phyloP scores from a whole-genome alignment of 2,888 invertebrate species.

The Philereme vetulata region DNA sequence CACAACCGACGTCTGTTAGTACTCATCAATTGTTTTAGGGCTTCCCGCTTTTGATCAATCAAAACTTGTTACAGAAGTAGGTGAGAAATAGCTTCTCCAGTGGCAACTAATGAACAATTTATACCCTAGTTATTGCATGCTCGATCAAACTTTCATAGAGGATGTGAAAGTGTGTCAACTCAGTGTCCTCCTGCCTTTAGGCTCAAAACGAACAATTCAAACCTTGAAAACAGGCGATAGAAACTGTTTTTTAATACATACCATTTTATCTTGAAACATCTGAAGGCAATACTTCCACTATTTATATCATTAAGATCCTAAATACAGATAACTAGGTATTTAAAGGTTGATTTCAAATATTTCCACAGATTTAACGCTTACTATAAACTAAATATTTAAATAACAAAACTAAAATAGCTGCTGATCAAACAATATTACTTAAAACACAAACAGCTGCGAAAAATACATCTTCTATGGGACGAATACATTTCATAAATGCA shows the following conservation, averaged over 20 bases:
- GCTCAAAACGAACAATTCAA: slow-evolving; percentile 3
- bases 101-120: slow-evolving; percentile 17
- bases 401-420: slow-evolving; percentile 27
- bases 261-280: slow-evolving; percentile 16
- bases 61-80: slow-evolving; percentile 9
- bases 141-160: not conserved
- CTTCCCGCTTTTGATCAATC: slow-evolving; percentile 18
- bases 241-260: not conserved
- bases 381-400: slow-evolving; percentile 17
- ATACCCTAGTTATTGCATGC: not conserved
- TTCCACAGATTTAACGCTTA: slow-evolving; percentile 31
- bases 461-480: slow-evolving; percentile 35
- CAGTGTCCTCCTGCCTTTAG: slow-evolving; percentile 14
- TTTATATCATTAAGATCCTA: slow-evolving; percentile 15
- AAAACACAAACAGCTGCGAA: slow-evolving; percentile 23
- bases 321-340: slow-evolving; percentile 10
- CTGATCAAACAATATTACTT: slow-evolving; percentile 9
- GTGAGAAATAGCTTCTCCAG: slow-evolving; percentile 11
- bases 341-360: slow-evolving; percentile 18
- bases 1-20: too few relatives aligned
- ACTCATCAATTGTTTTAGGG: slow-evolving; percentile 11
- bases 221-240: slow-evolving; percentile 10
- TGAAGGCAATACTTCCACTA: slow-evolving; percentile 11
- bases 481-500: slow-evolving; percentile 43
- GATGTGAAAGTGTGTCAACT: not conserved